A percentile compares a stretch with the other conserved stretches of the same genome.
Conservation (phyloP, 2,113 vertebrate species). For the Mormyrus lacerda region DNA sequence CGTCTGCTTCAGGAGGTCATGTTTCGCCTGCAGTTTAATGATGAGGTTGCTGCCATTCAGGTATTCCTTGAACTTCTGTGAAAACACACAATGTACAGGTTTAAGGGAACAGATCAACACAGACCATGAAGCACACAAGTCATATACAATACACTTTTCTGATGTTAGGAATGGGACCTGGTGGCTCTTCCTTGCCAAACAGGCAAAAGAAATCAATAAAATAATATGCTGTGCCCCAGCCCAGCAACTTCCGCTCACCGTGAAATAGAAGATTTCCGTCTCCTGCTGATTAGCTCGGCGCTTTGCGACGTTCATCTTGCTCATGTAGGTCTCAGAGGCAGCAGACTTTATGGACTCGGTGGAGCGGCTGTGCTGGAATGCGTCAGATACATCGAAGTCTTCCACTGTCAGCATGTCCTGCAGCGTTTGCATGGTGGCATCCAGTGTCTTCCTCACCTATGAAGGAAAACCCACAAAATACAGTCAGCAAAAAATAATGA, state of each 20-base stretch:
- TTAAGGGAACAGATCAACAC: neutral
- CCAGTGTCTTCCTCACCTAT: constrained; percentile 73
- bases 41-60: constrained; percentile 77
- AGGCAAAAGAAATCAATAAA: neutral
- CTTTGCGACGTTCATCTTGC: constrained; percentile 72
- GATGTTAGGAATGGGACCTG: neutral
- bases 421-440: constrained; percentile 75
- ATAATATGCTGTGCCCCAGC: neutral
- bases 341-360: constrained; percentile 72
- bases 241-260: constrained; percentile 49
- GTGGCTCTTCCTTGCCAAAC: neutral
- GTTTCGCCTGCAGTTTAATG: constrained; percentile 76
- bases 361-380: constrained; percentile 76
- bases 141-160: constrained; percentile 16
- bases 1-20: constrained; percentile 72
- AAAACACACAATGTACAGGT: constrained; percentile 2
- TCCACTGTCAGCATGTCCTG: constrained; percentile 78
- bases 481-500: neutral
- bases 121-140: constrained; percentile 21
- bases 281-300: constrained; percentile 77
- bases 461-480: constrained; percentile 1
- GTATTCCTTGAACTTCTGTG: constrained; percentile 74
- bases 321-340: constrained; percentile 78
- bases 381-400: constrained; percentile 73
- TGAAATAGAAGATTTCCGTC: constrained; percentile 76